Percentiles rank a stretch among this genome's conserved stretches.
phyloP scores from a whole-genome alignment of 2,113 vertebrate genomes.

The Alligator sinensis region DNA sequence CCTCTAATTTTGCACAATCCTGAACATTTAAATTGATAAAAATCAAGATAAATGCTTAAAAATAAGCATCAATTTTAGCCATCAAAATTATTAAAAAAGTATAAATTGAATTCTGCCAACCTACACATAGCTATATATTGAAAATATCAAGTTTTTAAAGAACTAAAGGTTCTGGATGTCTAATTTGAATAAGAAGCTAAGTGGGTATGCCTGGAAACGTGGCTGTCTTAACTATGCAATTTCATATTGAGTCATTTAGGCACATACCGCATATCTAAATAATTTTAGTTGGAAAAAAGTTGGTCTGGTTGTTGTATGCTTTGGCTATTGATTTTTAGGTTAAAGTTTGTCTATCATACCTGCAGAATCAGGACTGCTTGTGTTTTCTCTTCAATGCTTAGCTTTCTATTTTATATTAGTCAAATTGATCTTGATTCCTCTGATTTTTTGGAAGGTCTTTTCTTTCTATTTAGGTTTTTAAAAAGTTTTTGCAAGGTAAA shows the following conservation, averaged over 20 bases:
- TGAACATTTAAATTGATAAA: too few species aligned
- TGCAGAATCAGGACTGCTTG: not conserved
- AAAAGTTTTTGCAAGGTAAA: not conserved
- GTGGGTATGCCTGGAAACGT: not conserved
- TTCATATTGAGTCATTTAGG: not conserved
- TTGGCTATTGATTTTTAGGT: not conserved
- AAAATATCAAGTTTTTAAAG: not conserved
- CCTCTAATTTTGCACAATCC: too few species aligned
- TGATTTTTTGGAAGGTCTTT: not conserved
- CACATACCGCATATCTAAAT: not conserved
- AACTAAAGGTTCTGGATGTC: too few species aligned
- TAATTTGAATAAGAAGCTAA: not conserved
- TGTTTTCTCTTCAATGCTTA: not conserved
- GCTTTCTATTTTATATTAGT: not conserved
- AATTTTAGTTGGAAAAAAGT: not conserved
- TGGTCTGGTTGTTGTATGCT: not conserved
- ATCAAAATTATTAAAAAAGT: too few species aligned
- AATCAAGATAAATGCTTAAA: too few species aligned
- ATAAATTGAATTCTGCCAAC: too few species aligned
- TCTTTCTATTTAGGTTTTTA: not conserved
- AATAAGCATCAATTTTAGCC: too few species aligned
- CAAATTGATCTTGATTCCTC: not conserved
- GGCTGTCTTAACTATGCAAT: not conserved
- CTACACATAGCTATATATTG: not conserved
- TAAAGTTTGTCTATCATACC: not conserved